A percentile compares a stretch with the other conserved stretches of the same genome.
phyloP scores from a whole-genome alignment of 53 echinoderm and acorn worm species.

The Hippasteria phrygiana region DNA sequence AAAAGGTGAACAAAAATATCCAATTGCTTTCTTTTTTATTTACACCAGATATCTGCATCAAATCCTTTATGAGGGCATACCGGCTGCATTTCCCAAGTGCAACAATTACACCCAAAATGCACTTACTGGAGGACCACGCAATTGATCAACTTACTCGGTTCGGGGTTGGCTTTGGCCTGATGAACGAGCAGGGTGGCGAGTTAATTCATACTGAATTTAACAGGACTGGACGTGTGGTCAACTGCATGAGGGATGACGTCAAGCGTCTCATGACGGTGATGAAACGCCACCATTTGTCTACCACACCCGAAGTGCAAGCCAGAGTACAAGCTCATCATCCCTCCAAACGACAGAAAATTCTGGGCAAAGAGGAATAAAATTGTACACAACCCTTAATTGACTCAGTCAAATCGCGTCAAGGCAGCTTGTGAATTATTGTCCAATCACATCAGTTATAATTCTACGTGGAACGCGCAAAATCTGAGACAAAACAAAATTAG shows the following conservation, averaged over 20 bases:
- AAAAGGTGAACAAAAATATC: no score
- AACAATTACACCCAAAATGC: constrained; percentile 62
- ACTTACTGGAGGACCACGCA: constrained; percentile 61
- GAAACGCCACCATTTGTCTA: constrained; percentile 9
- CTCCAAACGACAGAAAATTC: not conserved
- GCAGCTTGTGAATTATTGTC: no score
- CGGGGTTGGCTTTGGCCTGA: constrained; percentile 42
- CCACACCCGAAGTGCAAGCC: constrained; percentile 16
- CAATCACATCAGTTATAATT: no score
- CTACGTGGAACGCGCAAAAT: no score
- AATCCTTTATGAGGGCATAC: constrained; percentile 45
- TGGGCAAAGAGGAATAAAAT: not conserved
- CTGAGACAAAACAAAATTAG: no score
- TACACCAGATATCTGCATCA: constrained; percentile 50
- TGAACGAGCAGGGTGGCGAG: constrained; percentile 72
- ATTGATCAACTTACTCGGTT: constrained; percentile 35
- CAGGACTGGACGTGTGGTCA: constrained; percentile 23
- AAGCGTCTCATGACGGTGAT: constrained; percentile 36
- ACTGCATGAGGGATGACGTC: constrained; percentile 24
- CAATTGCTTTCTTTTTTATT: not conserved
- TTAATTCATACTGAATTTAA: constrained; percentile 63
- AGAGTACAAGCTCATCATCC: not conserved
- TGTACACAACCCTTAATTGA: no score
- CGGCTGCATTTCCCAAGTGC: constrained; percentile 35
- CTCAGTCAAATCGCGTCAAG: no score